phyloP scores from a whole-genome alignment of 2,113 vertebrate genomes.

The Leptocoma aspasia region DNA sequence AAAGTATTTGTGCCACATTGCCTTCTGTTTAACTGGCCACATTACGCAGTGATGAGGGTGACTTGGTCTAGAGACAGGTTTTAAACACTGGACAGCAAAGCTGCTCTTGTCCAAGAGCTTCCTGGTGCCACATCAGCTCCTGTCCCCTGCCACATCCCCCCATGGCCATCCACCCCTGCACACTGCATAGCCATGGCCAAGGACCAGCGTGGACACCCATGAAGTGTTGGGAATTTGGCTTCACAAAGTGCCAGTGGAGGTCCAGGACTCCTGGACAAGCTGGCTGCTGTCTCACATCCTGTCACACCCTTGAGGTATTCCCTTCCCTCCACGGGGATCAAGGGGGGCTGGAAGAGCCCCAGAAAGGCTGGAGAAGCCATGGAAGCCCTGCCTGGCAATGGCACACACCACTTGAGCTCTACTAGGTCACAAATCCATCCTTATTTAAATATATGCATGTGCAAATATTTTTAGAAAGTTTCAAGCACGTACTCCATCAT shows the following conservation, averaged over 20 bases:
- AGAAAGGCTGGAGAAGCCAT: background rate
- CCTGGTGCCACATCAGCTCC: background rate
- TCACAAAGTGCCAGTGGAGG: background rate
- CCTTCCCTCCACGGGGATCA: background rate
- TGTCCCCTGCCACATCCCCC: background rate
- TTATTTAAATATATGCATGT: background rate
- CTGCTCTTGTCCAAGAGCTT: background rate
- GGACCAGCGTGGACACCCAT: background rate
- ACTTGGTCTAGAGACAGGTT: background rate
- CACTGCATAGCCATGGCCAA: background rate
- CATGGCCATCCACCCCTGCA: background rate
- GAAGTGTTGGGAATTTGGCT: background rate
- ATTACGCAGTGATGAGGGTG: accelerated
- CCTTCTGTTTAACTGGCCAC: background rate
- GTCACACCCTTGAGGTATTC: background rate
- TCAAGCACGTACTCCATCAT: background rate
- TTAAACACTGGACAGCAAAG: background rate
- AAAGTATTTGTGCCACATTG: background rate
- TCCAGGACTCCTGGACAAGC: background rate
- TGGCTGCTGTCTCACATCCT: background rate
- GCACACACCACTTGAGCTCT: background rate
- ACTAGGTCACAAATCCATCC: background rate
- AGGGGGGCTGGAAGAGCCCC: background rate
- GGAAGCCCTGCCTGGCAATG: background rate
- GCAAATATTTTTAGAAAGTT: background rate